Evolutionary conservation across 2,113 vertebrate genomes (phyloP).

Genomic region (western clawed frog (Xenopus tropicalis)): DNA sequence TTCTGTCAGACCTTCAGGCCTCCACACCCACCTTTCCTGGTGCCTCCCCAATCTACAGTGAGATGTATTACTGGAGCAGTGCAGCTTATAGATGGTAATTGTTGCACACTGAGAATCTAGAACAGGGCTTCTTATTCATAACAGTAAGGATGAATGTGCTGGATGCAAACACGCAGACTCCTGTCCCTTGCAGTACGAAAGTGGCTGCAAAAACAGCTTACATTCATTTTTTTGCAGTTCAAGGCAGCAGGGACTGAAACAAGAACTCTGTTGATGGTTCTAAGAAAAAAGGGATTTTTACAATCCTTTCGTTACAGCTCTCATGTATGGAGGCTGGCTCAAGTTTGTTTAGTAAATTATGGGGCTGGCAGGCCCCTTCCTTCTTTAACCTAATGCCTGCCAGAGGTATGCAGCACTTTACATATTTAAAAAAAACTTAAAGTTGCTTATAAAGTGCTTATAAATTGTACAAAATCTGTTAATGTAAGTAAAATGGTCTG

Average conservation of each 20-base stretch:
- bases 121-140: slow-evolving; percentile 35
- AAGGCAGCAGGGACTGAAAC: neutral
- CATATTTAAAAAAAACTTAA: no score
- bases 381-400: neutral
- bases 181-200: slow-evolving; percentile 4
- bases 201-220: neutral
- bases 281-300: neutral
- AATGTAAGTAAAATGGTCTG: no score
- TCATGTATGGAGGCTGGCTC: neutral
- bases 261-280: slow-evolving; percentile 15
- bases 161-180: slow-evolving; percentile 27
- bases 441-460: no score
- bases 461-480: no score
- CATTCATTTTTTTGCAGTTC: slow-evolving; percentile 13
- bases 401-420: no score
- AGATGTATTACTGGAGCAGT: slow-evolving; percentile 15
- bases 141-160: slow-evolving; percentile 22
- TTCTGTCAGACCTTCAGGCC: slow-evolving; percentile 14
- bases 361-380: neutral
- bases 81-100: slow-evolving; percentile 38
- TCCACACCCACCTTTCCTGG: slow-evolving; percentile 26
- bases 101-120: slow-evolving; percentile 25
- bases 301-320: slow-evolving; percentile 1
- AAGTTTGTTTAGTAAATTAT: neutral
- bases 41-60: slow-evolving; percentile 35